Conservation (phyloP, 2,113 vertebrate species). For the Tyrannus savana region DNA sequence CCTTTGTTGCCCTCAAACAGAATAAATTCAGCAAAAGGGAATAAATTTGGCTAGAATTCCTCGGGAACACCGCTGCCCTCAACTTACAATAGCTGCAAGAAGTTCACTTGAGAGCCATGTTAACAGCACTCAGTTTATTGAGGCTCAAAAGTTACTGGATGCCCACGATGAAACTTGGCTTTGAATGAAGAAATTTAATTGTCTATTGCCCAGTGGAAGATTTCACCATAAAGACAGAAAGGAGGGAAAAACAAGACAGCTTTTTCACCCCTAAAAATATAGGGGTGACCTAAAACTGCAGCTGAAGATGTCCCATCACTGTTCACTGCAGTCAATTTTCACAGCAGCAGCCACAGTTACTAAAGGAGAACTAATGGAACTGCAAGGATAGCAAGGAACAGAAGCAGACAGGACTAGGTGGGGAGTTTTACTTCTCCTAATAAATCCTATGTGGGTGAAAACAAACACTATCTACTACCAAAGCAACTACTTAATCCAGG, state of each 20-base stretch:
- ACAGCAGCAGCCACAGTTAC: not conserved
- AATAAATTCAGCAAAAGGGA: not conserved
- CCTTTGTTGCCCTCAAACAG: not conserved
- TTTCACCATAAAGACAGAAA: not conserved
- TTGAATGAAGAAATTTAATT: not conserved
- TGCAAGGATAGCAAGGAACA: not conserved
- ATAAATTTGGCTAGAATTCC: not conserved
- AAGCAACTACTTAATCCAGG: constrained; percentile 15
- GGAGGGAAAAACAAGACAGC: not conserved
- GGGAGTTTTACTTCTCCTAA: not conserved
- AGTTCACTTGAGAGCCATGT: not conserved
- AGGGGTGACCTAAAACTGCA: not conserved
- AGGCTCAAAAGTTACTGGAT: not conserved
- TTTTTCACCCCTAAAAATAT: not conserved
- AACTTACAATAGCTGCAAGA: not conserved
- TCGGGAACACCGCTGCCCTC: not conserved
- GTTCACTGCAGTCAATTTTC: not conserved
- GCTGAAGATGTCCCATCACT: not conserved
- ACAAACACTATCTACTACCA: not conserved
- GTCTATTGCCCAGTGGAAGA: not conserved
- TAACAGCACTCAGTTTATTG: not conserved
- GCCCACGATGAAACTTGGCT: not conserved
- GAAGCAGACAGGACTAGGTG: not conserved
- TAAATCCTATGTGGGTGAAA: not conserved
- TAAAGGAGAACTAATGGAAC: constrained; percentile 12